These are phyloP conservation scores for Ips nitidus DNA, from an alignment of 1,140 invertebrate genomes.

Conservation along the genomic window DNA sequence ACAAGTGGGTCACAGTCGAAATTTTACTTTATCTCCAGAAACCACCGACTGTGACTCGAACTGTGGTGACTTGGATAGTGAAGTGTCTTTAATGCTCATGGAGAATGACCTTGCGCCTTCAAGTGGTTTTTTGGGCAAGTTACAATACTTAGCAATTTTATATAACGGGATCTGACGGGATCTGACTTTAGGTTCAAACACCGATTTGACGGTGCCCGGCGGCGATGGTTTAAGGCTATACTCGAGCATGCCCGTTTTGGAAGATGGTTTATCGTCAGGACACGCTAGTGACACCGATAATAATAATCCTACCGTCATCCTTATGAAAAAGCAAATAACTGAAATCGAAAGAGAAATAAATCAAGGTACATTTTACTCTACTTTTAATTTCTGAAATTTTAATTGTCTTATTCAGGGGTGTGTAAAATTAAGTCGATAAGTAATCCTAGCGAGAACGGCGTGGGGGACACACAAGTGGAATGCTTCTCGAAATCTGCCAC, in stretches of 20 bases:
- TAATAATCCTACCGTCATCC: slow-evolving; percentile 70
- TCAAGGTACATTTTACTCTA: slow-evolving; percentile 53
- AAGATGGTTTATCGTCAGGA: slow-evolving; percentile 89
- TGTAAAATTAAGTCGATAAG: slow-evolving; percentile 42
- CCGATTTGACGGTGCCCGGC: slow-evolving; percentile 57
- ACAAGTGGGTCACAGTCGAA: slow-evolving; percentile 66
- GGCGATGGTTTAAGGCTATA: slow-evolving; percentile 59
- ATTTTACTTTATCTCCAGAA: slow-evolving; percentile 90
- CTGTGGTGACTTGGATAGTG: slow-evolving; percentile 80
- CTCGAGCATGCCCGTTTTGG: slow-evolving; percentile 86
- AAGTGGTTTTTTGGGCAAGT: slow-evolving; percentile 46
- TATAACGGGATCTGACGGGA: not conserved
- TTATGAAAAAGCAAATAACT: slow-evolving; percentile 74
- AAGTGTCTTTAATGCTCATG: slow-evolving; percentile 73
- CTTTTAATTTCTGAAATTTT: not conserved
- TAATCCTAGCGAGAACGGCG: slow-evolving; percentile 46
- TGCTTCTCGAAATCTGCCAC: slow-evolving; percentile 50
- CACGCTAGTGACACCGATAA: slow-evolving; percentile 92
- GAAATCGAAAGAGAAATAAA: slow-evolving; percentile 74
- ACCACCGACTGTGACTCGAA: slow-evolving; percentile 94
- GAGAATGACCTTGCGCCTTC: slow-evolving; percentile 62
- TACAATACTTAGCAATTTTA: not conserved
- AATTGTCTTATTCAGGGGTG: slow-evolving; percentile 33
- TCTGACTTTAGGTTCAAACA: slow-evolving; percentile 54
- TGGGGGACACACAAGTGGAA: slow-evolving; percentile 44